Evolutionary conservation across 1,140 invertebrate species (phyloP).

Genomic region (Zaprionus davidi): DNA sequence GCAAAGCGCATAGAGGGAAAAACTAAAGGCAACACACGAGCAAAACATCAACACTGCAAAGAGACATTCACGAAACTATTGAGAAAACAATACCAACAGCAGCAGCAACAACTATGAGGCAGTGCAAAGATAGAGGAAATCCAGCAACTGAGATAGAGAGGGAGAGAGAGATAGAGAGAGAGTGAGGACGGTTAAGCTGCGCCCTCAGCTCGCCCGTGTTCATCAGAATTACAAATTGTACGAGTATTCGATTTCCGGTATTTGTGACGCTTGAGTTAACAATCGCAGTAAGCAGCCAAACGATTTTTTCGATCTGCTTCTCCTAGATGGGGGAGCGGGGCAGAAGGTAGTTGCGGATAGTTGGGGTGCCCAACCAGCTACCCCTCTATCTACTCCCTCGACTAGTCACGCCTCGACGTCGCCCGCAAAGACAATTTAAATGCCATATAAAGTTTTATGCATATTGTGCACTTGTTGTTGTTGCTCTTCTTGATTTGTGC

Average conservation of each 20-base stretch:
- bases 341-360: not conserved
- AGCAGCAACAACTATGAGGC: not conserved
- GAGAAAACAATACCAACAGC: not conserved
- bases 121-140: slow-evolving; percentile 26
- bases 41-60: slow-evolving; percentile 6
- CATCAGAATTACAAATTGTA: slow-evolving; percentile 83
- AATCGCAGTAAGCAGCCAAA: slow-evolving; percentile 67
- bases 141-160: slow-evolving; percentile 17
- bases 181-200: slow-evolving; percentile 63
- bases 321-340: not conserved
- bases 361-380: not conserved
- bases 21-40: slow-evolving; percentile 13
- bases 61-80: slow-evolving; percentile 19
- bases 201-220: slow-evolving; percentile 60
- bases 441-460: slow-evolving; percentile 81
- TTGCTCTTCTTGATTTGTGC: slow-evolving; percentile 36
- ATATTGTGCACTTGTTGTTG: slow-evolving; percentile 74
- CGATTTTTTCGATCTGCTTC: slow-evolving; percentile 19
- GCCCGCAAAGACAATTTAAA: slow-evolving; percentile 62
- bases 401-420: slow-evolving; percentile 16
- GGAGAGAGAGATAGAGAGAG: not conserved
- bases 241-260: slow-evolving; percentile 80
- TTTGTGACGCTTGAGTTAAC: slow-evolving; percentile 83
- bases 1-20: slow-evolving; percentile 28
- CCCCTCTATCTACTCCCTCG: not conserved